Evolutionary conservation across 1,140 invertebrate species (phyloP), one percentile per base, ranked within the genome.

Genomic region (Tetramorium simillimum): DNA sequence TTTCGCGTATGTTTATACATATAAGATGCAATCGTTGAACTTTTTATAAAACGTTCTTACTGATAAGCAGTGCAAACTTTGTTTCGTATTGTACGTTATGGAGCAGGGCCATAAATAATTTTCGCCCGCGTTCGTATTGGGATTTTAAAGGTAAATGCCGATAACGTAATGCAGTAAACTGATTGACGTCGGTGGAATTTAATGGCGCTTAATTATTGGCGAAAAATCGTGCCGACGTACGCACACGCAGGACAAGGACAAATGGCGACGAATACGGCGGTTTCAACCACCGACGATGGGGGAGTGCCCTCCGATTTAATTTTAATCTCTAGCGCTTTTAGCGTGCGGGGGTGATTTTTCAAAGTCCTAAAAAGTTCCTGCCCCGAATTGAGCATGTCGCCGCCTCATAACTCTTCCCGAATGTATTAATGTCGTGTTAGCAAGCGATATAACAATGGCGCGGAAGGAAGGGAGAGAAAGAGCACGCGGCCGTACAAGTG

Each of bases 391-490:
- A 86, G 72, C 90, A 88, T 91, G 92, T 90, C 92, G 90, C 86
- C 87, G 86, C 65, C 87, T 88, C 92, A 88, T 93, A 92, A 93
- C 89, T 93, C 92, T 88, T 33, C 63, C 53, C 65, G 90, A 80
- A 92, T 93, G 90, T 92, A 92, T 91, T 93, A 93, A 93, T 92
- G 93, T 92, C 89, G 92, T 93, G 93, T 92, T 93, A 93, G 90
- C 91, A 72, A 92, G 90, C 90, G 91, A 93, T 93, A 91, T 92
- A 92, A 93, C 92, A 92, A 93, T 92, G 86, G 80, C 82, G 77
- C 89, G 89, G 88, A 87, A 73, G 77, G 21, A 69, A 56, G 33
- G 40, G 77, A 84, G 80, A 89, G 73, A 43, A 60, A 60, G 53
- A 49, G 43, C 56, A 51, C 33, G 69, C 24, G 72, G 58, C 24